Conservation (phyloP, 2,113 vertebrate species). For the Gyps fulvus region DNA sequence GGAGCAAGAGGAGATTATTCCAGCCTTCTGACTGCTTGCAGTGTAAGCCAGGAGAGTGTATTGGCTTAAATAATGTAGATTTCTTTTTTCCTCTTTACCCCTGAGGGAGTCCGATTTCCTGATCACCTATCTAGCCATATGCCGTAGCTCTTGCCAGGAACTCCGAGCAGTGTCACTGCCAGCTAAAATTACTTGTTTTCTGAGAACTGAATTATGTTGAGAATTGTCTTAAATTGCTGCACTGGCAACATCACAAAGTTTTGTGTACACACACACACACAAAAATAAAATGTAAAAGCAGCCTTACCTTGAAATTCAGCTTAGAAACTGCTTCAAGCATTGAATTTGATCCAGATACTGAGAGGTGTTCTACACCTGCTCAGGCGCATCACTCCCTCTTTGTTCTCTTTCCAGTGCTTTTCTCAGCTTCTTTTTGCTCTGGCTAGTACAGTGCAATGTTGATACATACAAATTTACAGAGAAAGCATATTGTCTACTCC, state of each 20-base stretch:
- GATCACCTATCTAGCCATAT: conserved; percentile 42
- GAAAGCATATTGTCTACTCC: neutral
- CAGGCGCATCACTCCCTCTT: neutral
- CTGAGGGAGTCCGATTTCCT: conserved; percentile 49
- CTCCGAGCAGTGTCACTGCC: neutral
- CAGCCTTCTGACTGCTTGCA: neutral
- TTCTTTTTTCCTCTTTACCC: conserved; percentile 1
- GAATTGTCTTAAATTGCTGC: conserved; percentile 5
- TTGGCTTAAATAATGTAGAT: conserved; percentile 24
- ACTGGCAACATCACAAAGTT: neutral
- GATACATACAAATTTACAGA: neutral
- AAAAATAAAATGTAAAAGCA: neutral
- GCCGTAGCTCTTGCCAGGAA: conserved; percentile 13
- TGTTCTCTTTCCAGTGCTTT: conserved; percentile 15
- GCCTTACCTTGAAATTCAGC: neutral
- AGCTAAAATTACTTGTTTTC: conserved; percentile 55
- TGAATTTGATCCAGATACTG: conserved; percentile 40
- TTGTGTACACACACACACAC: neutral
- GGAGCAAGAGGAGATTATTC: neutral
- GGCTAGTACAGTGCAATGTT: neutral
- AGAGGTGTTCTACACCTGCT: conserved; percentile 41
- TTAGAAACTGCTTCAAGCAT: neutral
- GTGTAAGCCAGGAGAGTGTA: neutral
- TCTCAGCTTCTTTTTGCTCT: conserved; percentile 1
- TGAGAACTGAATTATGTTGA: conserved; percentile 1